Evolutionary conservation across 2,888 invertebrate species (phyloP), one percentile per base, ranked within the genome.

Genomic region (Rhamnusium bicolor): DNA sequence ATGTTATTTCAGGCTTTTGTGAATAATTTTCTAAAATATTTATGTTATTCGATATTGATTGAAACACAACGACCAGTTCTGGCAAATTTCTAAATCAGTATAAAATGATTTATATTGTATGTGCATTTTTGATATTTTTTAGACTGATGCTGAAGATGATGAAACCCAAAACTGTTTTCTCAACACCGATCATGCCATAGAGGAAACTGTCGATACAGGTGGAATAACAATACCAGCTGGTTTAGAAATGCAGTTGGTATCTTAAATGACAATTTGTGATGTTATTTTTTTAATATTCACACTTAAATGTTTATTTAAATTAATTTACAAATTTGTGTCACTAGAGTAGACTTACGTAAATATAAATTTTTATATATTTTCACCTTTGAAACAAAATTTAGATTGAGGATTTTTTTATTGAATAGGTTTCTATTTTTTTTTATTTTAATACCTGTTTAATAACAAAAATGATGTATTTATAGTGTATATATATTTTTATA

Each of bases 201-300:
- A 89, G 69, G 89, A 90, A 77, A 87, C 87, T 71, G 88, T 90
- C 54, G 91, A 91, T 79, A 90, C 90, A 1, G 91, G 91, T 16
- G 91, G 91, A 21, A 90, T 91, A 75, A 91, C 91, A 21, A 91
- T 91, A 75, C 91, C 91, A 0, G 91, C 90, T 5, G 90, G 89
- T 24, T 80, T 82, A 49, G 85, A 86, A 71, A 73, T 66, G 47
- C 56, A 54, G 14, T 18, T 67, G 32, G 67, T 67, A 21, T 56
- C 56, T 24, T 67, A 27, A 46, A 67, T 14, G 29, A 2, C 4
- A 27, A 27, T 47, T 63, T 62, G 18, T 18, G 19, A 32, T 12
- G 1, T 47, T n/a, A 12, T 21, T 29, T 46, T 46, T 46, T 51
- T 51, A 51, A 18, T 18, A 19, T 2, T 40, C n/a, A 40, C n/a